These are phyloP conservation scores for Holcopasites calliopsidis DNA, from an alignment of 1,140 invertebrate species.

Conservation along the genomic window DNA sequence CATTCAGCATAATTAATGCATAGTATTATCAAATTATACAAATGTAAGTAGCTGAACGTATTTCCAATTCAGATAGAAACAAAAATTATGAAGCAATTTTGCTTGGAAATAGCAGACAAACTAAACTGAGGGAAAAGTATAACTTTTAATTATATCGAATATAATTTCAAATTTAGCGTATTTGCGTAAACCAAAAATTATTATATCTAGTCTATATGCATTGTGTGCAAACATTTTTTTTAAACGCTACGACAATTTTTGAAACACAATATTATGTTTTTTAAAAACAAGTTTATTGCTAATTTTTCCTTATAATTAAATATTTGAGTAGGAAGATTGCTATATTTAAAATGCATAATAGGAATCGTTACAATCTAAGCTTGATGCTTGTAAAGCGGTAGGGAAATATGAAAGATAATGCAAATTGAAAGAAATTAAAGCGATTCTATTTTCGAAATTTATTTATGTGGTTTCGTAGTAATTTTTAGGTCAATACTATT, in stretches of 20 bases:
- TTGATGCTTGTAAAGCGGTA: no score
- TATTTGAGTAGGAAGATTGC: not conserved
- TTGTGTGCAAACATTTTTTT: not conserved
- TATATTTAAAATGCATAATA: not conserved
- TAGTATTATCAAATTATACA: not conserved
- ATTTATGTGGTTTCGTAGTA: not conserved
- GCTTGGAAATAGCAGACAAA: no score
- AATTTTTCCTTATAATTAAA: not conserved
- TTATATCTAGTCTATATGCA: not conserved
- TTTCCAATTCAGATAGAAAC: no score
- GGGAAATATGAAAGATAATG: not conserved
- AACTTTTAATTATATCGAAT: not conserved
- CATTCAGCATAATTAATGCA: not conserved
- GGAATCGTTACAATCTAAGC: no score
- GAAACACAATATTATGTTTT: not conserved
- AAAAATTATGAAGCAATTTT: not conserved
- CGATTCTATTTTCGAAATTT: not conserved
- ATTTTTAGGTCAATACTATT: not conserved
- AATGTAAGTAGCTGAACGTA: no score
- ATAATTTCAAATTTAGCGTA: not conserved
- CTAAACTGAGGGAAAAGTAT: not conserved
- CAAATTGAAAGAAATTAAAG: not conserved
- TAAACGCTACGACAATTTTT: not conserved
- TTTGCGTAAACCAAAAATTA: not conserved
- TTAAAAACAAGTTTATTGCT: not conserved